Base-by-base conservation (phyloP, 2,888 invertebrate genomes). In the Oligia fasciuncula region DNA sequence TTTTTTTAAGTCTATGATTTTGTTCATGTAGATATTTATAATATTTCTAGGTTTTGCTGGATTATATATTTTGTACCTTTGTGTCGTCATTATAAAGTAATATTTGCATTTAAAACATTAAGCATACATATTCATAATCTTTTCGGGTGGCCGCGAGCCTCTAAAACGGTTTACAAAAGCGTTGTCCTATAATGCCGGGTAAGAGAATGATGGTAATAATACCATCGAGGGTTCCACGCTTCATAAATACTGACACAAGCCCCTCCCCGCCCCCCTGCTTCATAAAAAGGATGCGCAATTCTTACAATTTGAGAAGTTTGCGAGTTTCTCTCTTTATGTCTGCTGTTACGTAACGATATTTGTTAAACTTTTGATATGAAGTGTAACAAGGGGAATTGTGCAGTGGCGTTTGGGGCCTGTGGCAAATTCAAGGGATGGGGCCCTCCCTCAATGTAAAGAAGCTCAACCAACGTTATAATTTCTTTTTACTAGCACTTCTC, bases 161-260 rank as follows among this genome's bases (percentile, higher is more conserved):
- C 89, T 90, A 88, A 90, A 90, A 89, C 89, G 88, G 91, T 91
- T 91, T 87, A 86, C 89, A 89, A 89, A 90, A 89, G 90, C 87
- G 84, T 75, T 89, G 87, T 89, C 88, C 87, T 86, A 87, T 89
- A 88, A 91, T 90, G 90, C 90, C 84, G 88, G 84, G 80, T 88
- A 90, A 89, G 87, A 90, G 89, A 90, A 91, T 91, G 81, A 87
- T 76, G 88, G 87, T 82, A 89, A 88, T 89, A 89, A 89, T 89
- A 88, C 88, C 83, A 85, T 84, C 71, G 85, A 89, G 89, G 89
- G 88, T 80, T 87, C 87, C 77, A 83, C 89, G 89, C 83, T 85
- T 85, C 90, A 87, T 89, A 87, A 88, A 88, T 85, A 88, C 88
- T 76, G 77, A 79, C 74, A 77, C 77, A 79, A 68, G 73, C 80